Base-by-base conservation (phyloP, 2,797 vertebrate species). In the Prionace glauca region DNA sequence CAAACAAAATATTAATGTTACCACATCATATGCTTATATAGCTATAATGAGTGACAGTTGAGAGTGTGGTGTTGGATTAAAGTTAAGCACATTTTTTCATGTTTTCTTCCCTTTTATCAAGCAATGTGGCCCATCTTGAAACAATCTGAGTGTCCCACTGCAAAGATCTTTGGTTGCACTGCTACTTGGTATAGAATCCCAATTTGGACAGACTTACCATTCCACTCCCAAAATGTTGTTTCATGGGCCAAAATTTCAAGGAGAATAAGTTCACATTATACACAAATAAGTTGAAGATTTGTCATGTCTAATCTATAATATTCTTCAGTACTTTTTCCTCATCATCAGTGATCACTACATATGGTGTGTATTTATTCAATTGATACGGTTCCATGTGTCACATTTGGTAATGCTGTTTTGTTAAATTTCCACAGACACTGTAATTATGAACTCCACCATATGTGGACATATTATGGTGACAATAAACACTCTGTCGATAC, bases 81-180 rank as follows among this genome's bases (percentile, higher is more conserved):
- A 95, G 7, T 0, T 26, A 36, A 95, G 45, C 95, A 72, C 50
- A 96, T 95, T 96, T 96, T 96, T 96, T 96, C 96, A 95, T 93
- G 32, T 96, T 94, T 96, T 96, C 96, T 96, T 96, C 96, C 91
- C 96, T 97, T 97, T 96, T 96, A 96, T 96, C 97, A 96, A 96
- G 95, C 96, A 96, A 96, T 97, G 97, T 97, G 97, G 97, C 97
- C 97, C 97, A 97, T 97, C 97, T 97, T 97, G 97, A 97, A 97
- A 95, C 96, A 97, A 97, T 97, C 88, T n/a, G 24, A 62, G 60
- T n/a, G 88, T 18, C 7, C 50, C 62, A 29, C 56, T 62, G 88
- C 56, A 91, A n/a, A n/a, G 88, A 20, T 91, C 60, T 91, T 91
- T 32, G 32, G 32, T 91, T 91, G 88, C 88, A 91, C 60, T 91